Evolutionary conservation across 2,888 invertebrate species (phyloP).

Genomic region (Andrena hattorfiana): DNA sequence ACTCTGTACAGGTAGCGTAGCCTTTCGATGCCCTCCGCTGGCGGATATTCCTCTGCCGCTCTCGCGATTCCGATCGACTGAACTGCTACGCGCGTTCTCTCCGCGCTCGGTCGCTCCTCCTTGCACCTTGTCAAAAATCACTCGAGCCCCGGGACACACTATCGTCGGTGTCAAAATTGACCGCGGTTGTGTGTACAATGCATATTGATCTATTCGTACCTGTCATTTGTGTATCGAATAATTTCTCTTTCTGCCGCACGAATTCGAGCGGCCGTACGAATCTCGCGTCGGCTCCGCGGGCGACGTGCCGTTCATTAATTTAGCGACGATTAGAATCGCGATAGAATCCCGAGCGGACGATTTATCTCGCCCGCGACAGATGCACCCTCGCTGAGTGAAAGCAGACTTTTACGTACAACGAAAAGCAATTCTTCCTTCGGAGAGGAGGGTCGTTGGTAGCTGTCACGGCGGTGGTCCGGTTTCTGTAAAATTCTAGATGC

Average conservation of each 20-base stretch:
- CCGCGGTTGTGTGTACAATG: conserved; percentile 76
- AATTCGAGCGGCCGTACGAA: conserved; percentile 51
- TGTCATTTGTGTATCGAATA: conserved; percentile 75
- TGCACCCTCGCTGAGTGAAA: conserved; percentile 10
- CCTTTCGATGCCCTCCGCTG: conserved; percentile 48
- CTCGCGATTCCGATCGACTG: background rate
- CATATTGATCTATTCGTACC: conserved; percentile 79
- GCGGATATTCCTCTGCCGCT: conserved; percentile 5
- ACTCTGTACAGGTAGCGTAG: conserved; percentile 66
- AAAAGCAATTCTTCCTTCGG: background rate
- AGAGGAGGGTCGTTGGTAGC: background rate
- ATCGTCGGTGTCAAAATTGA: conserved; percentile 66
- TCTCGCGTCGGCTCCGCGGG: background rate
- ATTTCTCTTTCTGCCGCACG: conserved; percentile 62
- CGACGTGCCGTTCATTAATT: background rate
- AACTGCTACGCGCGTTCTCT: background rate
- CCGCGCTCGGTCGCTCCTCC: background rate
- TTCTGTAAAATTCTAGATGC: background rate
- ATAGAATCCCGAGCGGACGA: background rate
- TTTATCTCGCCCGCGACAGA: conserved; percentile 7
- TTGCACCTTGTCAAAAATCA: conserved; percentile 18
- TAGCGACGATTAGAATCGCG: background rate
- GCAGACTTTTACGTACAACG: background rate
- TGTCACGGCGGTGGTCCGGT: background rate
- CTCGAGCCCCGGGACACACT: conserved; percentile 26